phyloP scores from a whole-genome alignment of 2,797 vertebrate genomes.

The Avahi laniger region DNA sequence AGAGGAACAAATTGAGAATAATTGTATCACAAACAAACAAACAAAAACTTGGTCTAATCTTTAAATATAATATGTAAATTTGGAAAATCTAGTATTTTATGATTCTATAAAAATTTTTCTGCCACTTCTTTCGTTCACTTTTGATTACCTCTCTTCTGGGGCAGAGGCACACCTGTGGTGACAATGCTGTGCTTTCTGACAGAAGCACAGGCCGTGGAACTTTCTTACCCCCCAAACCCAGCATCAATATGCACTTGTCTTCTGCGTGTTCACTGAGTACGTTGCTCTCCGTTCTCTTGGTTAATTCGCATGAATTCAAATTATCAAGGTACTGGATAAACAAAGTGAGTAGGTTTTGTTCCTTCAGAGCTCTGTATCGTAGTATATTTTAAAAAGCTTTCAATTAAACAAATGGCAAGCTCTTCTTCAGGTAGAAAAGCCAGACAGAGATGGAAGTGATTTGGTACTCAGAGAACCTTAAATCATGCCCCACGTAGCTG shows the following conservation, averaged over 20 bases:
- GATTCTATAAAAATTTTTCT: neutral
- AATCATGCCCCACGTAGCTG: neutral
- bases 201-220: neutral
- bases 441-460: neutral
- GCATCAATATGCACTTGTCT: neutral
- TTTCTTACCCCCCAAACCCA: neutral
- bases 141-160: neutral
- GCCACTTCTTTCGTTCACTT: neutral
- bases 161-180: neutral
- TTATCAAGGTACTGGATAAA: neutral
- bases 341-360: neutral
- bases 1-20: neutral
- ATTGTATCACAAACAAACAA: neutral
- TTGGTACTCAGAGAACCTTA: neutral
- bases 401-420: neutral
- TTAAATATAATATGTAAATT: neutral
- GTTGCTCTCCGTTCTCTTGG: neutral
- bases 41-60: neutral
- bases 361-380: neutral
- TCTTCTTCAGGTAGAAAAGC: neutral
- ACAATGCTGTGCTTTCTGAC: neutral
- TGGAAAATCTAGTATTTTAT: neutral
- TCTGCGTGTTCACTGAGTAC: neutral
- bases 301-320: neutral
- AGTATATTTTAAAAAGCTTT: neutral